Evolutionary conservation across 2,888 invertebrate species (phyloP).

Genomic region (Trichogramma evanescens): DNA sequence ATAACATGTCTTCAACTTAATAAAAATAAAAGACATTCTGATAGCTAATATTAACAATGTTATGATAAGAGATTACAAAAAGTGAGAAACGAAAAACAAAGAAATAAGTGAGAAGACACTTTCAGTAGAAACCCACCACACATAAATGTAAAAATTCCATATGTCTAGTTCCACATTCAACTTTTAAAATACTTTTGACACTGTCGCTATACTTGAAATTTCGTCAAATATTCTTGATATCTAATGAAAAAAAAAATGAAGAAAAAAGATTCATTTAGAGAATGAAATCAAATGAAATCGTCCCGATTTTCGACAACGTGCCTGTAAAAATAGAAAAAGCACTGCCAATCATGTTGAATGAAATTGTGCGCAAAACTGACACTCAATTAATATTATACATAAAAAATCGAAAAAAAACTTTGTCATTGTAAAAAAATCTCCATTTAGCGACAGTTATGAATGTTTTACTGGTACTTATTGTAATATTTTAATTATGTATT

Average conservation of each 20-base stretch:
- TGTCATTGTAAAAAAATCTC: too few relatives aligned
- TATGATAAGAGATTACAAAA: slow-evolving; percentile 22
- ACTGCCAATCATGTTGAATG: not conserved
- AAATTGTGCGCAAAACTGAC: not conserved
- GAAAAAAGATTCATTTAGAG: not conserved
- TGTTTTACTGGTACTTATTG: too few relatives aligned
- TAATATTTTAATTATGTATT: too few relatives aligned
- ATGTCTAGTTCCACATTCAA: too few relatives aligned
- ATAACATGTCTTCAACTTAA: slow-evolving; percentile 46
- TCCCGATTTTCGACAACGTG: too few relatives aligned
- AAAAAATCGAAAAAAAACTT: not conserved
- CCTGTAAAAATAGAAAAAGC: not conserved
- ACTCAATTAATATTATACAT: not conserved
- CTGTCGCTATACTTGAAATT: too few relatives aligned
- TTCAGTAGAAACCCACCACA: not conserved
- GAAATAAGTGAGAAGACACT: slow-evolving; percentile 14
- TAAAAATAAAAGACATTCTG: slow-evolving; percentile 40
- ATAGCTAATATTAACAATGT: slow-evolving; percentile 43
- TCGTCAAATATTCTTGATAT: not conserved
- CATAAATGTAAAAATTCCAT: too few relatives aligned
- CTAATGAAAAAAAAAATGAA: too few relatives aligned
- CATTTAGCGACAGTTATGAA: too few relatives aligned
- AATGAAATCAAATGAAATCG: too few relatives aligned
- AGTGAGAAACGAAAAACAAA: slow-evolving; percentile 15
- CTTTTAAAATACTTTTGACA: too few relatives aligned